phyloP scores from a whole-genome alignment of 1,140 invertebrate species.

The Gonatopus flavifemur region DNA sequence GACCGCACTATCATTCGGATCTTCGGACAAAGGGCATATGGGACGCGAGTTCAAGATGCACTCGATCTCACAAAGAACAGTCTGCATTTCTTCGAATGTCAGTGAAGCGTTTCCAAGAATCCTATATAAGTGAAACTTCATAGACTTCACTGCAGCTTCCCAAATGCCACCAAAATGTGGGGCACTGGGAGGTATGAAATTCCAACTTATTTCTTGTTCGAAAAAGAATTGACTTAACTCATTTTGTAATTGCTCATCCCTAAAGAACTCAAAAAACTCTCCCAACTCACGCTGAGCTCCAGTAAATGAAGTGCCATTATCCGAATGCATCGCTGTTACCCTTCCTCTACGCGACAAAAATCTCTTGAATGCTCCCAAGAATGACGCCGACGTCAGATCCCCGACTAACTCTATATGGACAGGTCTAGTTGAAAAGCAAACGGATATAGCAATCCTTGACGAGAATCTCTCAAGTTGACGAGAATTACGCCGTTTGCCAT shows the following conservation, averaged over 20 bases:
- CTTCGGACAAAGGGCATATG: not conserved
- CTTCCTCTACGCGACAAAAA: conserved; percentile 36
- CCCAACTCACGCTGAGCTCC: conserved; percentile 21
- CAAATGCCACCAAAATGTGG: not conserved
- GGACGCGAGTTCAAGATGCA: not conserved
- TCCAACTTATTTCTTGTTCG: no score
- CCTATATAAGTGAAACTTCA: not conserved
- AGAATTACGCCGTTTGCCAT: conserved; percentile 1
- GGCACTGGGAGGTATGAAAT: not conserved
- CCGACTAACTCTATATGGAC: conserved; percentile 44
- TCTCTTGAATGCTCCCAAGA: conserved; percentile 37
- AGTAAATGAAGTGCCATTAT: conserved; percentile 41
- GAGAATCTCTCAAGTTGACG: not conserved
- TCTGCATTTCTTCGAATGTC: no score
- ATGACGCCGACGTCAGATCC: no score
- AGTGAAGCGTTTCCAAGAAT: no score
- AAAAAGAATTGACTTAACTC: not conserved
- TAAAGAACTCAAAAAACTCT: not conserved
- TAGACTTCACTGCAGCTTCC: not conserved
- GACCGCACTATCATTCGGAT: not conserved
- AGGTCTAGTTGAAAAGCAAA: conserved; percentile 27
- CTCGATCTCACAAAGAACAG: not conserved
- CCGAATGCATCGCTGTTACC: conserved; percentile 25
- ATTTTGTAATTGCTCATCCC: not conserved
- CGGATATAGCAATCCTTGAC: conserved; percentile 19